These are phyloP conservation scores for Eulithis prunata DNA, from an alignment of 2,888 invertebrate genomes.

Conservation along the genomic window DNA sequence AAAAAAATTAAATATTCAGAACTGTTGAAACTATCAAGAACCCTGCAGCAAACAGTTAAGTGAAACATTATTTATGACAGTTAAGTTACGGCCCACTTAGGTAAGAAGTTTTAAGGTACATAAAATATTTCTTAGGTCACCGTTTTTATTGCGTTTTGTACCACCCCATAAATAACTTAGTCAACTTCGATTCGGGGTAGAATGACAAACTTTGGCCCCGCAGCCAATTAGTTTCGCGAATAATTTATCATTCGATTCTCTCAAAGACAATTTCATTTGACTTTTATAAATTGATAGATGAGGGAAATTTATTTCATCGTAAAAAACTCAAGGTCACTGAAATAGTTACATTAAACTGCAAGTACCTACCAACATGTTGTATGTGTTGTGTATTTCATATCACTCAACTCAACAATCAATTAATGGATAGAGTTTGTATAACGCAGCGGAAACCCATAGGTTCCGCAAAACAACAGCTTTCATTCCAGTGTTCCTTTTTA, in stretches of 20 bases:
- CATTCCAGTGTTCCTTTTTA: background rate
- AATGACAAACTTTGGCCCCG: constrained; percentile 39
- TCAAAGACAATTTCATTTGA: constrained; percentile 33
- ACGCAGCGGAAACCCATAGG: background rate
- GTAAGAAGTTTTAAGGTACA: constrained; percentile 35
- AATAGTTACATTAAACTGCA: too few species aligned
- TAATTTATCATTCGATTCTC: constrained; percentile 43
- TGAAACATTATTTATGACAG: constrained; percentile 32
- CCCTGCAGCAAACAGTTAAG: constrained; percentile 17
- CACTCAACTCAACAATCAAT: too few species aligned
- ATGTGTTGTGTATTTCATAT: too few species aligned
- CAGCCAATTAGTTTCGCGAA: constrained; percentile 41
- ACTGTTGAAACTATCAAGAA: constrained; percentile 1
- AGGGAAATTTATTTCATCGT: constrained; percentile 16
- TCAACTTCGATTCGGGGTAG: constrained; percentile 38
- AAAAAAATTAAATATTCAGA: background rate
- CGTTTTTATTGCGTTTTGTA: constrained; percentile 37
- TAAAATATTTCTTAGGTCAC: constrained; percentile 36
- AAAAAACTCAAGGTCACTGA: background rate
- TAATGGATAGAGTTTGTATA: too few species aligned
- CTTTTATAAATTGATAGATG: constrained; percentile 28
- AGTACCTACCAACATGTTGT: too few species aligned
- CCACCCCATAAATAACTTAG: constrained; percentile 40
- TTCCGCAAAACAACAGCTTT: constrained; percentile 3
- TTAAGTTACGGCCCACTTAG: constrained; percentile 31